Conservation (phyloP, 2,113 vertebrate genomes). For the Coptodon bakossiorum region DNA sequence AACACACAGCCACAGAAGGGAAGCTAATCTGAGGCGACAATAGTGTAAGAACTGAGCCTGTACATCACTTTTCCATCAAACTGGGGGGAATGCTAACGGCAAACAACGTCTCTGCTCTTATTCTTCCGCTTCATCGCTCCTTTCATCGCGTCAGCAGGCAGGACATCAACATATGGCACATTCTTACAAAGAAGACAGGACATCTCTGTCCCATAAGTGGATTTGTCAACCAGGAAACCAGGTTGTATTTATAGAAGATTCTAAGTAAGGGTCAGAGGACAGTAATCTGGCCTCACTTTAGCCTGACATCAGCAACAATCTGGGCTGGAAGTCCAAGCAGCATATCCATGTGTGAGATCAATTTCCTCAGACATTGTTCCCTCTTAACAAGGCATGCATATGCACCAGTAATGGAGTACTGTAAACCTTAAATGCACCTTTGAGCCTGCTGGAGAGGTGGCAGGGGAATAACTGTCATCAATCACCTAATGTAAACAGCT, state of each 20-base stretch:
- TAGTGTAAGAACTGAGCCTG: slow-evolving; percentile 20
- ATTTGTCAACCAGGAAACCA: slow-evolving; percentile 41
- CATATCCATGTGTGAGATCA: slow-evolving; percentile 31
- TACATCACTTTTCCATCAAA: slow-evolving; percentile 27
- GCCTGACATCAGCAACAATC: not conserved
- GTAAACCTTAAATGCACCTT: slow-evolving; percentile 14
- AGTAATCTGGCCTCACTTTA: slow-evolving; percentile 33
- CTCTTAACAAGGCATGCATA: not conserved
- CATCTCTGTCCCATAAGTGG: slow-evolving; percentile 37
- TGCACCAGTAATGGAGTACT: slow-evolving; percentile 8
- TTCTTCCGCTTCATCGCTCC: not conserved
- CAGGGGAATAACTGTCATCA: slow-evolving; percentile 40
- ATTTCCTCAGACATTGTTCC: not conserved
- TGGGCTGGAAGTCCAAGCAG: not conserved
- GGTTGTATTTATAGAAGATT: slow-evolving; percentile 46
- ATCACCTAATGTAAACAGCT: slow-evolving; percentile 35
- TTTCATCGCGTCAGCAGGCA: not conserved
- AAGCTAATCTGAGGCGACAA: slow-evolving; percentile 38
- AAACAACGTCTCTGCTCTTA: not conserved
- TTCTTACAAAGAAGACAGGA: slow-evolving; percentile 5
- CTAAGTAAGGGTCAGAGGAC: slow-evolving; percentile 13
- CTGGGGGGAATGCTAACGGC: slow-evolving; percentile 6
- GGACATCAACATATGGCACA: not conserved
- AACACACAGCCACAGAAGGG: slow-evolving; percentile 12
- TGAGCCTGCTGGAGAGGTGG: not conserved